Percentiles rank a stretch among this genome's conserved stretches.
These are phyloP conservation scores for Procambarus virginalis DNA, from an alignment of 1,140 invertebrate species.

Conservation along the genomic window DNA sequence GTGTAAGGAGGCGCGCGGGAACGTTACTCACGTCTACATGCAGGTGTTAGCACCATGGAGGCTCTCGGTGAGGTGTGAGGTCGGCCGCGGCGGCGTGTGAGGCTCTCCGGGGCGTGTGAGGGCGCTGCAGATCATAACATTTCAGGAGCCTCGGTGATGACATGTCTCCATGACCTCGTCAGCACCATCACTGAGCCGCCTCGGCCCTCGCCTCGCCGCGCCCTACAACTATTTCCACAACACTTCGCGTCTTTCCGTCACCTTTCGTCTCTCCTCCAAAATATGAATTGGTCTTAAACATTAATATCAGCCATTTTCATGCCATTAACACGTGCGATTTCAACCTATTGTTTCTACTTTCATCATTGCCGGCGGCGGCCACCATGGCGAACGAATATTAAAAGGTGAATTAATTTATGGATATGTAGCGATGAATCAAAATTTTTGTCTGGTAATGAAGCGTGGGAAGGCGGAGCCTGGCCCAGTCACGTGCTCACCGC, in stretches of 20 bases:
- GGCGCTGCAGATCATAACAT: constrained; percentile 23
- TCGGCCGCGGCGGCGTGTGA: background rate
- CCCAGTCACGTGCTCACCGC: background rate
- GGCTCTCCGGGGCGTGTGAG: background rate
- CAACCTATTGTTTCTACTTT: too few relatives aligned
- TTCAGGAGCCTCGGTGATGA: constrained; percentile 5
- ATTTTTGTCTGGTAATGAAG: background rate
- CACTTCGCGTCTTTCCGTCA: background rate
- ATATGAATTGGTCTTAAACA: too few relatives aligned
- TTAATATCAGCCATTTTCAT: too few relatives aligned
- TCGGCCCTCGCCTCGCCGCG: too few relatives aligned
- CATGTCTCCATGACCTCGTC: constrained; percentile 20
- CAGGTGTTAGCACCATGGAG: constrained; percentile 24
- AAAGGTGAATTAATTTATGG: background rate
- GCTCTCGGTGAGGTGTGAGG: background rate
- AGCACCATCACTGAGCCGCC: constrained; percentile 17
- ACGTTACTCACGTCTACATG: constrained; percentile 11
- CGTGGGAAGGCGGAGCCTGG: background rate
- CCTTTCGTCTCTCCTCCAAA: too few relatives aligned
- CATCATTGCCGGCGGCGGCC: too few relatives aligned
- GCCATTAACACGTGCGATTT: too few relatives aligned
- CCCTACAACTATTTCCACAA: background rate
- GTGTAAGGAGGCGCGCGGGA: too few relatives aligned
- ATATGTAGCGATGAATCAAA: background rate
- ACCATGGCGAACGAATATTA: too few relatives aligned